phyloP scores from a whole-genome alignment of 2,888 invertebrate genomes.

The Platerodrilus igneus region DNA sequence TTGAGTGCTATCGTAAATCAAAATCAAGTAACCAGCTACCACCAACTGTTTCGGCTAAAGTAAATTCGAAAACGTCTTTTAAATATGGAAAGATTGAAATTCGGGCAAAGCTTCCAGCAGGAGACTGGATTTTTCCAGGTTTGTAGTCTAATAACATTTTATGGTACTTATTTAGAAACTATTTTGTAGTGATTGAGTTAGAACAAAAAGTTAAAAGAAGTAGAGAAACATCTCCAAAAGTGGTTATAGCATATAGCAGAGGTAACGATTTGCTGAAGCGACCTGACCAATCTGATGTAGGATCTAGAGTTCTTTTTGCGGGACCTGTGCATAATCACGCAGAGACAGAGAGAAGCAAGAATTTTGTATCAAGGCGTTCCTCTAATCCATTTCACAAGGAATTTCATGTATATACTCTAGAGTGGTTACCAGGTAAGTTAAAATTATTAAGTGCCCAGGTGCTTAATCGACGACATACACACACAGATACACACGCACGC shows the following conservation, averaged over 20 bases:
- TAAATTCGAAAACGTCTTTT: constrained; percentile 48
- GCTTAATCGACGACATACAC: no score
- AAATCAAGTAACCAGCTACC: constrained; percentile 45
- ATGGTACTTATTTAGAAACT: constrained; percentile 1
- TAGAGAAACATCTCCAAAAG: constrained; percentile 27
- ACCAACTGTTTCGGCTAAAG: constrained; percentile 49
- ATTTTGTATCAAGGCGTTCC: constrained; percentile 34
- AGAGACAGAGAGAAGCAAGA: constrained; percentile 42
- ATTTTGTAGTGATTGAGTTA: constrained; percentile 44
- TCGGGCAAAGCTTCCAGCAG: constrained; percentile 51
- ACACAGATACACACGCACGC: no score
- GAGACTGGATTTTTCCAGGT: constrained; percentile 57
- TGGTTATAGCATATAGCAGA: constrained; percentile 42
- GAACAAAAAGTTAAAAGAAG: constrained; percentile 38
- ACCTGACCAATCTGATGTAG: constrained; percentile 42
- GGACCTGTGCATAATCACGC: constrained; percentile 48
- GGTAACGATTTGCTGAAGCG: constrained; percentile 43
- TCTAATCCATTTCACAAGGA: constrained; percentile 51
- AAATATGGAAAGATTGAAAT: constrained; percentile 52
- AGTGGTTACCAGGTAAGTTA: constrained; percentile 60
- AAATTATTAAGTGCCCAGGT: no score
- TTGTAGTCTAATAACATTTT: constrained; percentile 16
- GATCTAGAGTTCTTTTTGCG: constrained; percentile 49
- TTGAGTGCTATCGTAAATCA: constrained; percentile 39
- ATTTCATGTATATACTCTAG: constrained; percentile 61